Base-by-base conservation (phyloP, 2,797 vertebrate genomes). In the Myripristis jacobus region DNA sequence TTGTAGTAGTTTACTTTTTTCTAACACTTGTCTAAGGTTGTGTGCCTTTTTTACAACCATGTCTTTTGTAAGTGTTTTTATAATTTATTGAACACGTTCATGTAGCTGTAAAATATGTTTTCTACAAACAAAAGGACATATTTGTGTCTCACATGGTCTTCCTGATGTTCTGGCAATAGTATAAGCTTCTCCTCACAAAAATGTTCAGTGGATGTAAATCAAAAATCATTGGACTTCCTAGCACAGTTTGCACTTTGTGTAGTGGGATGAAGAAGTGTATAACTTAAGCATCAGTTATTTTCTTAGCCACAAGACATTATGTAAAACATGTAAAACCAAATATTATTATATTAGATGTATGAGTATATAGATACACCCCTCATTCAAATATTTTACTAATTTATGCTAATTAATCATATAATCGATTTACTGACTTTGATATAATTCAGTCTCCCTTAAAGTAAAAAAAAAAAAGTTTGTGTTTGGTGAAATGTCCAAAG, bases 1-100 rank as follows among this genome's bases (percentile, higher is more conserved):
- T 92, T 93, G 91, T 93, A 82, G 87, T 91, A 88, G 89, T 94
- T 92, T 89, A 87, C 92, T 88, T 82, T 75, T 85, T 88, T 91
- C 91, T 85, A 81, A 90, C 89, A 88, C 82, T 91, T 91, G 90
- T 94, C 91, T 94, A 91, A 93, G 93, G 91, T 82, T 90, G 91
- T 96, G 95, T 97, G 95, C 95, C 95, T 96, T 96, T 96, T 96
- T 95, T 92, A 95, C 90, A 91, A 89, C 92, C 84, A 70, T 91
- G 79, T 94, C 92, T 95, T 96, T 96, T 93, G 64, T 94, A 91
- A 87, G 86, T 92, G 91, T 88, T 92, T 92, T 94, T 94, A 85
- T 94, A 84, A 93, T 92, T 92, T 93, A 93, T 92, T 91, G 87
- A 93, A 87, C 90, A 80, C 90, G 80, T 92, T 93, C 90, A 90